phyloP scores from a whole-genome alignment of 2,888 invertebrate genomes.

The Esperia sulphurella region DNA sequence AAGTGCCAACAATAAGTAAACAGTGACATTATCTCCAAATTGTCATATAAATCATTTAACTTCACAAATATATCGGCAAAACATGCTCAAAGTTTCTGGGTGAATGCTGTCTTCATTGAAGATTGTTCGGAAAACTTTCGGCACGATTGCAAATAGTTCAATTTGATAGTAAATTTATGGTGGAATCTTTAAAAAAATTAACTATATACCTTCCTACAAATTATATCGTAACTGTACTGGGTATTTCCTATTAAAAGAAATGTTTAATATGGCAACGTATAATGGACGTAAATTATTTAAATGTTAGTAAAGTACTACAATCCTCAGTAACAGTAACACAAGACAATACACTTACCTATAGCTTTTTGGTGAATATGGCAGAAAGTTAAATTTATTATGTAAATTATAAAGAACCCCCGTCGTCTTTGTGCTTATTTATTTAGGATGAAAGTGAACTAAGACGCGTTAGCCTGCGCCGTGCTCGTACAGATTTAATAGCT shows the following conservation, averaged over 20 bases:
- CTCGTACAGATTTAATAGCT: too few species aligned
- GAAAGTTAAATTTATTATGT: constrained; percentile 50
- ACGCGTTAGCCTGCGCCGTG: too few species aligned
- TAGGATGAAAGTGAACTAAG: neutral
- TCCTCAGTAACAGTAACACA: constrained; percentile 70
- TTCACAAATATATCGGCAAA: neutral
- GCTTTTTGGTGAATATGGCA: constrained; percentile 71
- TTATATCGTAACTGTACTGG: neutral
- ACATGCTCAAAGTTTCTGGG: neutral
- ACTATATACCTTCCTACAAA: neutral
- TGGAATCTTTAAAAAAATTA: neutral
- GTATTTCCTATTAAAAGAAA: constrained; percentile 2
- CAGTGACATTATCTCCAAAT: constrained; percentile 10
- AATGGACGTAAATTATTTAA: constrained; percentile 41
- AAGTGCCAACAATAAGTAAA: constrained; percentile 33
- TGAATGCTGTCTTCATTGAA: too few species aligned
- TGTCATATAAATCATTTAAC: neutral
- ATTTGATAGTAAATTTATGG: too few species aligned
- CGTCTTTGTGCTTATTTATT: neutral
- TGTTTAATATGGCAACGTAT: too few species aligned
- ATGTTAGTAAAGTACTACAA: constrained; percentile 53
- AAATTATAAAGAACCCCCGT: neutral
- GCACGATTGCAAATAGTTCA: too few species aligned
- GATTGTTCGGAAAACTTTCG: too few species aligned
- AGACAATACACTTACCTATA: constrained; percentile 76